Evolutionary conservation across 2,113 vertebrate genomes (phyloP).

Genomic region (Physeter macrocephalus): DNA sequence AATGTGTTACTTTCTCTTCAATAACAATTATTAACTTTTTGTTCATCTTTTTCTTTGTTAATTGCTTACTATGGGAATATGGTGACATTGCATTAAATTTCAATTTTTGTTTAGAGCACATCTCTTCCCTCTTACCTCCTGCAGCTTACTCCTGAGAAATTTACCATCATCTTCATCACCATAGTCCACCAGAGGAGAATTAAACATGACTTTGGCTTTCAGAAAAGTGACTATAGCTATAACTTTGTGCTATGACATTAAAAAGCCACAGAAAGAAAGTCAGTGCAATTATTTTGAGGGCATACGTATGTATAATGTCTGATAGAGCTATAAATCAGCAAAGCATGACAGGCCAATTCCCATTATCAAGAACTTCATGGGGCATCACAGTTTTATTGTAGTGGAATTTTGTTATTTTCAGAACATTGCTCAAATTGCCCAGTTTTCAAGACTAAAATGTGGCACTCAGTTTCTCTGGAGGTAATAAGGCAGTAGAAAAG

Average conservation of each 20-base stretch:
- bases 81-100: not conserved
- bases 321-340: conserved; percentile 36
- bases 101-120: not conserved
- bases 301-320: not conserved
- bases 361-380: conserved; percentile 20
- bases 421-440: not conserved
- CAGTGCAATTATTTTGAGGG: not conserved
- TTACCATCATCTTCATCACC: not conserved
- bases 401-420: conserved; percentile 55
- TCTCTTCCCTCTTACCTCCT: not conserved
- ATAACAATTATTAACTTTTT: not conserved
- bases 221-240: not conserved
- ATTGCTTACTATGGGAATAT: not conserved
- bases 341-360: not conserved
- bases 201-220: not conserved
- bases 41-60: not conserved
- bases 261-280: not conserved
- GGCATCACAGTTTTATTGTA: conserved; percentile 15
- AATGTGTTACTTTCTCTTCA: not conserved
- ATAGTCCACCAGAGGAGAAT: not conserved
- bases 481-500: conserved; percentile 6
- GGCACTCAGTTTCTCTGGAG: not conserved
- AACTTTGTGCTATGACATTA: not conserved
- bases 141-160: not conserved
- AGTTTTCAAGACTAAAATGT: conserved; percentile 21